A percentile compares a stretch with the other conserved stretches of the same genome.
phyloP scores from a whole-genome alignment of 2,797 vertebrate genomes.

The Hippocampus kuda region DNA sequence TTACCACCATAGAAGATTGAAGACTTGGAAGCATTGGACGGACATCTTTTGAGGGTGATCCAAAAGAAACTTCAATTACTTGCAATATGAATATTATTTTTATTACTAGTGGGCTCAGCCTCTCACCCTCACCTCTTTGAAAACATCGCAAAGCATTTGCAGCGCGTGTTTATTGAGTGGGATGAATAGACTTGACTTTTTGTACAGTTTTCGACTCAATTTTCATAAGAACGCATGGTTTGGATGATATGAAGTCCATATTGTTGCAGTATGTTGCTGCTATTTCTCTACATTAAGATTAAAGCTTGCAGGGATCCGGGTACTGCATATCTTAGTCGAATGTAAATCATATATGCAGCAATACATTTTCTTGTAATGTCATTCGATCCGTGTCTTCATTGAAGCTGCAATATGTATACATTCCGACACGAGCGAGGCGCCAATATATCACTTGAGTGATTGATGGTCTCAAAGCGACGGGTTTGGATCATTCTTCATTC shows the following conservation, averaged over 20 bases:
- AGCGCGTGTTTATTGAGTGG: not conserved
- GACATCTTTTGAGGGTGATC: not conserved
- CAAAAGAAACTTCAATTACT: not conserved
- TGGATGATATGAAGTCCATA: not conserved
- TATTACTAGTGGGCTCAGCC: not conserved
- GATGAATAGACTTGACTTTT: not conserved
- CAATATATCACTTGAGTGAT: conserved; percentile 1
- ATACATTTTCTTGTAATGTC: not conserved
- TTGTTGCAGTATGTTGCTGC: not conserved
- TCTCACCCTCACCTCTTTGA: not conserved
- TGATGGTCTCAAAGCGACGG: not conserved
- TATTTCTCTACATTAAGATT: not conserved
- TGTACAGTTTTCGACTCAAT: not conserved
- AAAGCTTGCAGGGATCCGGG: not conserved
- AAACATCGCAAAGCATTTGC: not conserved
- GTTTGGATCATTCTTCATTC: not conserved
- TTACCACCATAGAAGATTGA: not conserved
- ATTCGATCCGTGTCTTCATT: not conserved
- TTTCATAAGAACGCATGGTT: not conserved
- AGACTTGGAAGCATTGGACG: not conserved
- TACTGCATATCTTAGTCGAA: not conserved
- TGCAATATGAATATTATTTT: not conserved
- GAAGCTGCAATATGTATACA: not conserved
- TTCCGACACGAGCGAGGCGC: not conserved
- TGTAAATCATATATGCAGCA: not conserved